phyloP scores from a whole-genome alignment of 1,140 invertebrate species.

The Leptinotarsa lineolata region DNA sequence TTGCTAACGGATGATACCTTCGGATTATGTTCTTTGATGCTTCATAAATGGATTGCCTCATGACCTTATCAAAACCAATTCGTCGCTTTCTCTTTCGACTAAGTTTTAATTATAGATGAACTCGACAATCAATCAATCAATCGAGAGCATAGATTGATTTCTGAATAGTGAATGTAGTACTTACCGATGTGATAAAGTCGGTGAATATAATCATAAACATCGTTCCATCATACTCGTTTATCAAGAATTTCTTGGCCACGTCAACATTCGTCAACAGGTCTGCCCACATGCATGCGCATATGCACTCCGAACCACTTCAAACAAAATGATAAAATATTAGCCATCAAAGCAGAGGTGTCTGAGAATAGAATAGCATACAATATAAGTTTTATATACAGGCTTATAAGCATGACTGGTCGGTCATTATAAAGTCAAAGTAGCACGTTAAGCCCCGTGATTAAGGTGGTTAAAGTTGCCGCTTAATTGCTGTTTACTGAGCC shows the following conservation, averaged over 20 bases:
- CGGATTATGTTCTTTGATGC: no score
- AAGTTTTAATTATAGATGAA: no score
- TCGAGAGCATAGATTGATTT: neutral
- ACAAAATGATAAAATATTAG: conserved; percentile 4
- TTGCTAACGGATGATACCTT: no score
- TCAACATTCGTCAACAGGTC: neutral
- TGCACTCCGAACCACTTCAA: neutral
- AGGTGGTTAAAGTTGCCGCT: conserved; percentile 54
- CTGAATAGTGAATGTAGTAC: neutral
- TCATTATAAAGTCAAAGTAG: conserved; percentile 53
- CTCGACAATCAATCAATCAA: no score
- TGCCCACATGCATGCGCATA: neutral
- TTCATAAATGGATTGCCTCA: no score
- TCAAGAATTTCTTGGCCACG: neutral
- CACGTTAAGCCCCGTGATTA: conserved; percentile 53
- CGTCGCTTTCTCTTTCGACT: no score
- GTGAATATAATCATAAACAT: neutral
- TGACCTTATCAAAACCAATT: no score
- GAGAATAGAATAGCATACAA: conserved; percentile 22
- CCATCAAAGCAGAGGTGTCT: conserved; percentile 22
- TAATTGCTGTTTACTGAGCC: conserved; percentile 57
- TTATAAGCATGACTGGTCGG: conserved; percentile 46
- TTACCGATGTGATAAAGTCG: neutral
- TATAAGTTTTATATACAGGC: conserved; percentile 30
- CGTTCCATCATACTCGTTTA: neutral